A percentile compares a stretch with the other conserved stretches of the same genome.
Evolutionary conservation across 53 echinoderm and acorn worm genomes (phyloP).

Genomic region (Crossaster papposus): DNA sequence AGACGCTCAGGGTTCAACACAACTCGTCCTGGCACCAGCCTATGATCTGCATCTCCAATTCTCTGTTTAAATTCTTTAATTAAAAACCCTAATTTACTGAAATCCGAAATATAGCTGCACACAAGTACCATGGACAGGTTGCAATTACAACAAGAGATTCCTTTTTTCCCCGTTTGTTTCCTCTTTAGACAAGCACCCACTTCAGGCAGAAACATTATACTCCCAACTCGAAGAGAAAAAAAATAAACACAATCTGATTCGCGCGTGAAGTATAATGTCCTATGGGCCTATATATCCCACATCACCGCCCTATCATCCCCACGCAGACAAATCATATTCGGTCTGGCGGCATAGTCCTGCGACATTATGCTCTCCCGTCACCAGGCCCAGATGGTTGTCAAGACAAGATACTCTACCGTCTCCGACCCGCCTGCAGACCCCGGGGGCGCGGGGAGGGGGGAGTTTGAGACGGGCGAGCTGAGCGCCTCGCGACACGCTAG

Average conservation of each 20-base stretch:
- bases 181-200: conserved; percentile 48
- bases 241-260: conserved; percentile 16
- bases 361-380: conserved; percentile 37
- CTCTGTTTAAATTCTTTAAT: no score
- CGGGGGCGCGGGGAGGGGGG: not conserved
- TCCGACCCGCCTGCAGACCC: not conserved
- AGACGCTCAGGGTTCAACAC: not conserved
- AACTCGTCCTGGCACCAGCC: not conserved
- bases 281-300: not conserved
- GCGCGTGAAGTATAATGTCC: not conserved
- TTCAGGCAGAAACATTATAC: conserved; percentile 36
- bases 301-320: conserved; percentile 35
- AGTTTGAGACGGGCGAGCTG: not conserved
- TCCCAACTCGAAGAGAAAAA: conserved; percentile 1
- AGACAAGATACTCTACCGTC: conserved; percentile 41
- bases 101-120: not conserved
- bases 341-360: not conserved
- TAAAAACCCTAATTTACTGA: no score
- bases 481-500: not conserved
- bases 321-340: conserved; percentile 30
- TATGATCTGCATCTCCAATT: not conserved
- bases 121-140: not conserved
- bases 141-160: not conserved
- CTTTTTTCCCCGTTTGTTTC: not conserved
- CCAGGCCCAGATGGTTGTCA: conserved; percentile 42